Base-by-base conservation (phyloP, 2,113 vertebrate species). In the Rhizomys pruinosus region DNA sequence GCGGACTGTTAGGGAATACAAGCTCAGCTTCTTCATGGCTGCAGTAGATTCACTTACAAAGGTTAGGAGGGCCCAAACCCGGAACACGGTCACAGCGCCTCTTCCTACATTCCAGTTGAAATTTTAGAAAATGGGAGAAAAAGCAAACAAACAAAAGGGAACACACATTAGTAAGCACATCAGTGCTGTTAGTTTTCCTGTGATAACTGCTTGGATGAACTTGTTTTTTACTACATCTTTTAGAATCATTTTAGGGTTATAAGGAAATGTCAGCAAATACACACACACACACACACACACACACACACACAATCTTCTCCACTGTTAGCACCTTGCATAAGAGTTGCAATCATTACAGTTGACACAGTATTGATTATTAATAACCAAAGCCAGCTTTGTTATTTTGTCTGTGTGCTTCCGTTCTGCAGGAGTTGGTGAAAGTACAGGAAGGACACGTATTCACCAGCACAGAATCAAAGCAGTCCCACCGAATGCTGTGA, bases 51-150 rank as follows among this genome's bases (percentile, higher is more conserved):
- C n/a, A 39, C 37, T n/a, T 22, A 47, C 32, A 10, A 22, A 78
- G 19, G 10, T n/a, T n/a, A 55, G 47, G 32, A 57, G 29, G 47
- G 19, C 32, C 34, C 42, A 42, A 6, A 9, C 52, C 42, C 0
- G 0, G 29, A 19, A 55, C 7, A 2, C 19, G 37, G 23, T 34
- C 47, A 8, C 2, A 32, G 44, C 0, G 0, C 12, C 63, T 42
- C 29, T n/a, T 73, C 39, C 32, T 2, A 16, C 17, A 37, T 47
- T 72, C 22, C 81, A 57, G 6, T 29, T 7, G 61, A 81, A 81
- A 44, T 55, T n/a, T n/a, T n/a, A 10, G 55, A 39, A 19, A 37
- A 9, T 10, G 12, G 66, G 3, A 25, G 27, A 27, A 63, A 44
- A 59, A 44, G 3, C 42, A 68, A 34, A 20, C 10, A 39, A 10